Evolutionary conservation across 2,113 vertebrate genomes (phyloP), one percentile per base, ranked within the genome.

Genomic region (Pelecanus crispus): DNA sequence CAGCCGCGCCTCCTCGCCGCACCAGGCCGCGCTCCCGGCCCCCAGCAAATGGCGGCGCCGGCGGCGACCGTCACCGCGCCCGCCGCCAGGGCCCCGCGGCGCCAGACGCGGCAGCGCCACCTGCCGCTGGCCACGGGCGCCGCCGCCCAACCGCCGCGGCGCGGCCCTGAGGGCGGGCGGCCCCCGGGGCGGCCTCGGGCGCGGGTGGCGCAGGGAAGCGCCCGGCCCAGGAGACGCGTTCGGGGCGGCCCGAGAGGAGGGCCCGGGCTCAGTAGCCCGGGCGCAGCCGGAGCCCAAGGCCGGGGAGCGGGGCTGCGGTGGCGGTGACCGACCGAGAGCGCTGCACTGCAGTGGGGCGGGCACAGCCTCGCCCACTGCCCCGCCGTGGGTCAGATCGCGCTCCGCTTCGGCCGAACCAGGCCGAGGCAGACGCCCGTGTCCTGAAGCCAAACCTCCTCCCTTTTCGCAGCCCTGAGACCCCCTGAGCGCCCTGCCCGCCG

Each of bases 21-120:
- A 4, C 13, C 11, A 0, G 0, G 3, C 8, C 3, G 2, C 9
- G 0, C 0, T 0, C 5, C 4, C n/a, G 0, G 0, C 9, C n/a
- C 8, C 28, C 1, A 21, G 14, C 16, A 53, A 66, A 72, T 4
- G 61, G 73, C 78, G 36, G 52, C 70, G 2, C 1, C 25, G 11
- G 2, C 25, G 1, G 4, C 28, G 0, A 21, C 19, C 17, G 2
- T 13, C 2, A 32, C 13, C 11, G 17, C 16, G 8, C 36, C 55
- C 14, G n/a, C 26, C 28, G 22, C 44, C 22, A 9, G 29, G 40
- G 12, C 36, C 24, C 25, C 6, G 22, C 32, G 25, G 18, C 82
- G 49, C 40, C 6, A 26, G 24, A 24, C 19, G 13, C 68, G 9
- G 42, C 56, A 68, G 47, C 88, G 56, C 72, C 91, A 28, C 49